A percentile compares a stretch with the other conserved stretches of the same genome.
These are phyloP conservation scores for Semotilus atromaculatus DNA, from an alignment of 2,797 vertebrate genomes.

Conservation along the genomic window DNA sequence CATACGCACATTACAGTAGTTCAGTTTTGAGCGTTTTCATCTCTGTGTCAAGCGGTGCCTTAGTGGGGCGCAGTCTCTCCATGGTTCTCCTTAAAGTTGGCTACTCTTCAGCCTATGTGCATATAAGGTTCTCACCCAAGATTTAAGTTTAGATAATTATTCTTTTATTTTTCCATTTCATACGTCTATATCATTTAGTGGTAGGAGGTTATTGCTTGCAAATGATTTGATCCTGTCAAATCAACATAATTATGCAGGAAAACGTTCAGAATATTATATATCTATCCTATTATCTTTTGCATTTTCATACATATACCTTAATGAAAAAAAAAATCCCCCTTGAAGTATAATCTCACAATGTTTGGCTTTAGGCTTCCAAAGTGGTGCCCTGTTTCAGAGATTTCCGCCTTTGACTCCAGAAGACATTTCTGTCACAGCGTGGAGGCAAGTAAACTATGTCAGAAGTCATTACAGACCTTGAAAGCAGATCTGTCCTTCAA, in stretches of 20 bases:
- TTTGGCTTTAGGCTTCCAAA: slow-evolving; percentile 57
- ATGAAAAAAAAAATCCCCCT: slow-evolving; percentile 55
- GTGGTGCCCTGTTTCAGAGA: slow-evolving; percentile 64
- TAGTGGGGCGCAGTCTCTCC: slow-evolving; percentile 46
- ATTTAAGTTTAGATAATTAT: slow-evolving; percentile 33
- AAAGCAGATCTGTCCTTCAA: slow-evolving; percentile 66
- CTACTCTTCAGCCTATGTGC: slow-evolving; percentile 38
- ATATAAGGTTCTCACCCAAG: slow-evolving; percentile 36
- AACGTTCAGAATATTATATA: slow-evolving; percentile 6
- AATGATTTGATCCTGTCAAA: slow-evolving; percentile 20
- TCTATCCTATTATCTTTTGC: slow-evolving; percentile 3
- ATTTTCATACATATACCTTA: slow-evolving; percentile 56
- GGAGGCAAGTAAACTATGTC: slow-evolving; percentile 67
- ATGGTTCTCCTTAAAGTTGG: slow-evolving; percentile 41
- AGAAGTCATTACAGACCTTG: slow-evolving; percentile 64
- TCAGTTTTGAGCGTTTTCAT: slow-evolving; percentile 45
- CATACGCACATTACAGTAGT: slow-evolving; percentile 59
- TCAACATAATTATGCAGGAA: slow-evolving; percentile 13
- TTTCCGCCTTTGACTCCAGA: slow-evolving; percentile 62
- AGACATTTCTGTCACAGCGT: slow-evolving; percentile 67
- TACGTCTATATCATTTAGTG: slow-evolving; percentile 23
- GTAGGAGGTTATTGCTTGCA: slow-evolving; percentile 17
- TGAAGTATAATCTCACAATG: slow-evolving; percentile 59
- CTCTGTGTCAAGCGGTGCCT: slow-evolving; percentile 37
- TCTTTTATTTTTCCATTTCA: not conserved